Evolutionary conservation across 2,113 vertebrate species (phyloP).

Genomic region (Passer domesticus): DNA sequence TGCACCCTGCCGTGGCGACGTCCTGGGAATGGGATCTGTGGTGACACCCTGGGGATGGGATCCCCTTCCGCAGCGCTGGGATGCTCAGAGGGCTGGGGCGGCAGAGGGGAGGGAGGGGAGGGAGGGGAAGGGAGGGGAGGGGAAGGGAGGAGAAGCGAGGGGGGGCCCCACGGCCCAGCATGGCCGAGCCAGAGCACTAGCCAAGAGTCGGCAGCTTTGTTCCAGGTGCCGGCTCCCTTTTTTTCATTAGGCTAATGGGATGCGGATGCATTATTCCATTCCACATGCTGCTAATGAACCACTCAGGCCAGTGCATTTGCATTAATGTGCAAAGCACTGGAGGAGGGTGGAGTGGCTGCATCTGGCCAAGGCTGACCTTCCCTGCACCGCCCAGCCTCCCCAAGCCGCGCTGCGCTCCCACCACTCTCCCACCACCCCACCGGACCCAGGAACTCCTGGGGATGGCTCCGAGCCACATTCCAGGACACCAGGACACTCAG

Average conservation of each 20-base stretch:
- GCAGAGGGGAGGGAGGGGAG: neutral
- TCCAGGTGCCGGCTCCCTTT: slow-evolving; percentile 71
- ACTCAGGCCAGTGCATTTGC: slow-evolving; percentile 73
- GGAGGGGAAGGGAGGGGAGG: neutral
- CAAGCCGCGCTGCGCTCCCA: neutral
- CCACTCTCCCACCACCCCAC: neutral
- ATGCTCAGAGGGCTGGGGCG: neutral
- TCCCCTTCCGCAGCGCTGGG: neutral
- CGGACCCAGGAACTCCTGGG: slow-evolving; percentile 1
- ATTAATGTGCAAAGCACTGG: slow-evolving; percentile 69
- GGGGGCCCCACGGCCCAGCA: neutral
- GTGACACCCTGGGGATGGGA: neutral
- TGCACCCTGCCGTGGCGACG: neutral
- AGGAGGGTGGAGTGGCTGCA: slow-evolving; percentile 62
- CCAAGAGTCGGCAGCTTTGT: slow-evolving; percentile 71
- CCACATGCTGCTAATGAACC: slow-evolving; percentile 73
- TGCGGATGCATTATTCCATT: slow-evolving; percentile 75
- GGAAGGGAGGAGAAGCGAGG: neutral
- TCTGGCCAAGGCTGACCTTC: slow-evolving; percentile 51
- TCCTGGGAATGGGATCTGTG: neutral
- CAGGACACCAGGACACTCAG: neutral
- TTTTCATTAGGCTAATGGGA: slow-evolving; percentile 77
- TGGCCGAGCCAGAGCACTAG: slow-evolving; percentile 46
- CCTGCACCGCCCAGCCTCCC: neutral
- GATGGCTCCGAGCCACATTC: slow-evolving; percentile 30